These are phyloP conservation scores for Clarias batrachus DNA, from an alignment of 2,113 vertebrate species.

Conservation along the genomic window DNA sequence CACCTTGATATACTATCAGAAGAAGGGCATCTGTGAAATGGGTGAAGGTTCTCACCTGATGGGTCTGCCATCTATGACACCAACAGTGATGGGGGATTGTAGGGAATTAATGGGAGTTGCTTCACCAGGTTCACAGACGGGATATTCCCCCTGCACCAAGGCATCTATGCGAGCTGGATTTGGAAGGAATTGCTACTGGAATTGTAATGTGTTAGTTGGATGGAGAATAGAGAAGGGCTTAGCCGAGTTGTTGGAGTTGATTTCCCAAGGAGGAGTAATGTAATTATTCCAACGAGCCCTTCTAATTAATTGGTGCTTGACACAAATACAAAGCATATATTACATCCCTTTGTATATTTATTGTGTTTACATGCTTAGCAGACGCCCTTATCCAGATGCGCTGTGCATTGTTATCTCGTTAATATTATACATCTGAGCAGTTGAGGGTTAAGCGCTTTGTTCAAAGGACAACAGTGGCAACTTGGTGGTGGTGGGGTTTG, in stretches of 20 bases:
- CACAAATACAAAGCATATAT: not conserved
- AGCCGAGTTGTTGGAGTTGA: not conserved
- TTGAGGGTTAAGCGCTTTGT: no score
- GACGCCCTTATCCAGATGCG: no score
- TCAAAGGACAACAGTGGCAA: no score
- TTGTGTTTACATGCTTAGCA: not conserved
- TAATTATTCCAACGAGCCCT: not conserved
- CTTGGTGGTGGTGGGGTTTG: no score
- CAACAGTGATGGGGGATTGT: no score
- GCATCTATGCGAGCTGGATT: not conserved
- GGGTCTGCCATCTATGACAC: no score
- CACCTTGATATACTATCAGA: no score
- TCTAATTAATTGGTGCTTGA: not conserved
- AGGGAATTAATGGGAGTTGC: not conserved
- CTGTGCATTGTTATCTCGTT: no score
- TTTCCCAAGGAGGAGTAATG: not conserved
- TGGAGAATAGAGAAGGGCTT: not conserved
- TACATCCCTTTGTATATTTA: not conserved
- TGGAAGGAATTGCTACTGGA: not conserved
- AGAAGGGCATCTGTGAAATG: no score
- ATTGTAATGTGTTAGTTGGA: not conserved
- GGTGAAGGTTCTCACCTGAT: no score
- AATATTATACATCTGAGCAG: no score
- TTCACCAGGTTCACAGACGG: not conserved
- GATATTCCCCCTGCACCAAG: no score